Base-by-base conservation (phyloP, 1,140 invertebrate genomes). In the Pseudomyrmex sp. region DNA sequence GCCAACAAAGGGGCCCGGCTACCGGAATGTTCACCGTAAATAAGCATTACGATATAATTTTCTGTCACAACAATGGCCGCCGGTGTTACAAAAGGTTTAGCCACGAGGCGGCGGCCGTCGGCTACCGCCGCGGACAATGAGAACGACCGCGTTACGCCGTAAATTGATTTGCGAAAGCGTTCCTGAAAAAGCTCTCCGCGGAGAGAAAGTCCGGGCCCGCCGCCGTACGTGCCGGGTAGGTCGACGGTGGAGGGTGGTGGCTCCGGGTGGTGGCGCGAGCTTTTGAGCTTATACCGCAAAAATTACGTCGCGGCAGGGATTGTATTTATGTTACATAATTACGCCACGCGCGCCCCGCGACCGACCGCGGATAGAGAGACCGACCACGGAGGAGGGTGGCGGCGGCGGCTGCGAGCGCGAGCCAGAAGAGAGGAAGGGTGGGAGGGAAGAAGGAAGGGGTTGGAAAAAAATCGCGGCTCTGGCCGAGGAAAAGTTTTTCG, bases 281-380 rank as follows among this genome's bases (percentile, higher is more conserved):
- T 94, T 94, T 94, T 92, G 92, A 93, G 93, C 93, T 94, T 93
- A 94, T 92, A 90, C 89, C 83, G 90, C 90, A 93, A 93, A 94
- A 94, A 94, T 94, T 94, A 94, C 92, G 93, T 92, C 90, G 91
- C 91, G 82, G 79, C 83, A 86, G 91, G 91, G 92, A 94, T 94
- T 94, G 92, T 94, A 94, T 94, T 93, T 94, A 94, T 94, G 93
- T 94, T 93, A 92, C 92, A 93, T 93, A 94, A 94, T 94, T 94
- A 94, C 92, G 90, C 86, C 89, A 90, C 90, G 82, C 76, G 80
- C 83, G 69, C 35, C 35, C 35, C 5, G 35, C 50, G n/a, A 75
- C 63, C 76, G 74, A 15, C n/a, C 63, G 35, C 35, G 80, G 77
- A 87, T 84, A 86, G 88, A 75, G 73, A 73, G 58, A 35, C 35